Conservation (phyloP, 1,140 invertebrate species). For the Macrocentrus cingulum region DNA sequence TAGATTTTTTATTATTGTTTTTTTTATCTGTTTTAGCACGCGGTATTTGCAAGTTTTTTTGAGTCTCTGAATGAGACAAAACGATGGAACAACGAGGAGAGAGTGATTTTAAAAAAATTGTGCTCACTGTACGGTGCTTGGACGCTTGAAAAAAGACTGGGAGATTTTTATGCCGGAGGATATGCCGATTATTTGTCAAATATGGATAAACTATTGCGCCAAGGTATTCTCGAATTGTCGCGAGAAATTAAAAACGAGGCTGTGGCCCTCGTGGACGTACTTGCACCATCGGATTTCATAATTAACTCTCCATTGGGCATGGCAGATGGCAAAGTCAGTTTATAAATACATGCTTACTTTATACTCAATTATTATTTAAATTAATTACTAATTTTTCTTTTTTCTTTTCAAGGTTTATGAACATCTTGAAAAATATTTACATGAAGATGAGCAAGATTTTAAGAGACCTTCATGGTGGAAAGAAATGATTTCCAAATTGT, state of each 20-base stretch:
- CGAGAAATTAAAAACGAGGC: conserved; percentile 72
- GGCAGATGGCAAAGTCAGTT: conserved; percentile 83
- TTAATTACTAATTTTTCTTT: conserved; percentile 34
- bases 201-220: conserved; percentile 62
- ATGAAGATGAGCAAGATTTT: conserved; percentile 69
- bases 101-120: conserved; percentile 66
- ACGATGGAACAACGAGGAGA: conserved; percentile 51
- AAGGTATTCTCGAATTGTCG: conserved; percentile 71
- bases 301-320: conserved; percentile 82
- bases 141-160: conserved; percentile 73
- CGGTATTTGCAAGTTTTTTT: conserved; percentile 64
- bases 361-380: not conserved
- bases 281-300: conserved; percentile 86
- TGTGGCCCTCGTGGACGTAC: conserved; percentile 78
- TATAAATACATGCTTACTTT: conserved; percentile 27
- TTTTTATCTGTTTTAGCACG: conserved; percentile 59
- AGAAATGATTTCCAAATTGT: conserved; percentile 63
- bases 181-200: conserved; percentile 54
- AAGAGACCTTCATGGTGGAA: conserved; percentile 79
- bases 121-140: conserved; percentile 73
- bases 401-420: conserved; percentile 72
- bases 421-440: conserved; percentile 76
- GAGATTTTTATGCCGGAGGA: conserved; percentile 75
- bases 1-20: not conserved
- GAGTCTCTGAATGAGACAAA: conserved; percentile 57